These are phyloP conservation scores for Vannuccia rotundouncinata DNA, from an alignment of 2,888 invertebrate species.

Conservation along the genomic window DNA sequence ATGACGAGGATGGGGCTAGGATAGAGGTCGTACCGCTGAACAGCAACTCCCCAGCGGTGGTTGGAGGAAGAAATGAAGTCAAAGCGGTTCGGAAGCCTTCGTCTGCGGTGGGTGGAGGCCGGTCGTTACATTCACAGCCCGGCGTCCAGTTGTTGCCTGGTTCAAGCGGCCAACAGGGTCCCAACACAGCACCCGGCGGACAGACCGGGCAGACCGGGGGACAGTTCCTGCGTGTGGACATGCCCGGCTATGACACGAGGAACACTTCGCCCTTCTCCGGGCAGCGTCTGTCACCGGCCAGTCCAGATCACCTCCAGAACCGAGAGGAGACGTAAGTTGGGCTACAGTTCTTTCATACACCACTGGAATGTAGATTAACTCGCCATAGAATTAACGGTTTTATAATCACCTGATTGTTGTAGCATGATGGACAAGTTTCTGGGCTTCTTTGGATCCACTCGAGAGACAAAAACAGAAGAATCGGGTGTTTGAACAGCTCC, in stretches of 20 bases:
- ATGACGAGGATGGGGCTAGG: neutral
- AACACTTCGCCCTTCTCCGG: slow-evolving; percentile 32
- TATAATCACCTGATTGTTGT: too few relatives aligned
- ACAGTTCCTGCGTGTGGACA: slow-evolving; percentile 11
- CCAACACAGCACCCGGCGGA: neutral
- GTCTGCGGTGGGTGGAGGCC: neutral
- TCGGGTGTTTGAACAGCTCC: too few relatives aligned
- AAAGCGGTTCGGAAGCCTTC: neutral
- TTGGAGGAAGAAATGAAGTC: neutral
- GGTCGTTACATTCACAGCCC: neutral
- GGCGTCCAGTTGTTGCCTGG: neutral
- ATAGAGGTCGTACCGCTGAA: neutral
- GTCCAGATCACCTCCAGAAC: neutral
- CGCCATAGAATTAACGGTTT: too few relatives aligned
- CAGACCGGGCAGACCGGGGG: neutral
- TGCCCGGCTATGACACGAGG: neutral
- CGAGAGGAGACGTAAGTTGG: neutral
- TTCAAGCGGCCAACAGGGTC: neutral
- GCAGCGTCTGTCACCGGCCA: slow-evolving; percentile 33
- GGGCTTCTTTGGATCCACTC: too few relatives aligned
- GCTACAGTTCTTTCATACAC: too few relatives aligned
- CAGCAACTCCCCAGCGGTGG: neutral
- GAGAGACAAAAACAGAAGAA: too few relatives aligned
- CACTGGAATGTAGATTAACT: too few relatives aligned
- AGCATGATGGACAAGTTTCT: too few relatives aligned